Evolutionary conservation across 2,888 invertebrate species (phyloP), one percentile per base, ranked within the genome.

Genomic region (Eristalis intricaria): DNA sequence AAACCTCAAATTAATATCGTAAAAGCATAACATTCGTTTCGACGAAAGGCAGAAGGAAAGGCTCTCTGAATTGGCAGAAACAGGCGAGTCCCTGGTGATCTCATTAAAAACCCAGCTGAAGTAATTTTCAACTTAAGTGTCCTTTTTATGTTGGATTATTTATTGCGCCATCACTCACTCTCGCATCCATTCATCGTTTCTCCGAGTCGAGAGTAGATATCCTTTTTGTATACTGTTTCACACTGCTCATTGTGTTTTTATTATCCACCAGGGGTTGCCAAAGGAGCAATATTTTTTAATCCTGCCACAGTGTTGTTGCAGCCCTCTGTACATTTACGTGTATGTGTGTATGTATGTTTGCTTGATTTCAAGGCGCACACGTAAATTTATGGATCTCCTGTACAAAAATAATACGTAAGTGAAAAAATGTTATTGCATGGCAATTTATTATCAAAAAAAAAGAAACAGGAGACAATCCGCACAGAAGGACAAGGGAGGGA

Each of bases 121-220:
- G 86, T 89, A 89, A 89, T 89, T 89, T 89, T 76, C 80, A 82
- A 84, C 87, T 89, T 88, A 88, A 89, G 88, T 89, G 88, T 89
- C 89, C 89, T 89, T 87, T 82, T 89, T 87, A 80, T 82, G 79
- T 82, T 78, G 84, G 87, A 89, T 88, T 89, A 89, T 89, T 89
- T 89, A 89, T 89, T 88, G 88, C 80, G 74, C 80, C 87, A 87
- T 87, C 83, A 83, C 68, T 87, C 87, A 87, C 83, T 87, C 74
- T 87, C 79, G 76, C 75, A 87, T 87, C 76, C 83, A 86, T 79
- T 68, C 78, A 58, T 61, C 58, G 79, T 32, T 66, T 63, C 65
- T 79, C 22, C 32, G 56, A 66, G 22, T 64, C 74, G 32, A 29
- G 32, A 29, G 50, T 70, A 75, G 80, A 84, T 84, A 87, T 86